phyloP scores from a whole-genome alignment of 2,888 invertebrate species.

The Hypsopygia costalis region DNA sequence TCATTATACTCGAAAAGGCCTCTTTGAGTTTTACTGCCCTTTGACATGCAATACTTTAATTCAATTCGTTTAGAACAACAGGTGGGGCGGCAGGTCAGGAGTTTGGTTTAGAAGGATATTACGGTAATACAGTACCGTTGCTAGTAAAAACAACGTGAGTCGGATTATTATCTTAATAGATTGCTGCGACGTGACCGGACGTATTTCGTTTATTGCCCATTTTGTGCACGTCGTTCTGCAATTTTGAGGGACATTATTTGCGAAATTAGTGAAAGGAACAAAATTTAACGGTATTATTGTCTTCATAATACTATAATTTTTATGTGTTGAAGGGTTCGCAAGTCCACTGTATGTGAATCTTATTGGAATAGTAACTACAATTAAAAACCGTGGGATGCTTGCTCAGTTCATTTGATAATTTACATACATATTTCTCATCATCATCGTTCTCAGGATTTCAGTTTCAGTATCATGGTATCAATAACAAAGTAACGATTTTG shows the following conservation, averaged over 20 bases:
- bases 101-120: conserved; percentile 15
- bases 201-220: conserved; percentile 36
- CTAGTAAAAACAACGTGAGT: conserved; percentile 56
- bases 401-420: no score
- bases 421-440: no score
- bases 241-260: conserved; percentile 25
- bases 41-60: conserved; percentile 73
- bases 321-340: no score
- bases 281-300: no score
- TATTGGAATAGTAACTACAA: no score
- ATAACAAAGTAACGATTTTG: no score
- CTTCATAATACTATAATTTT: no score
- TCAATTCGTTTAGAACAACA: conserved; percentile 60
- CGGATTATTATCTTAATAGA: conserved; percentile 59
- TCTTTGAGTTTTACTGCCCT: conserved; percentile 58
- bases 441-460: no score
- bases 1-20: conserved; percentile 59
- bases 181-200: conserved; percentile 38
- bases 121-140: conserved; percentile 15
- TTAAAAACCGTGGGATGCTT: no score
- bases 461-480: no score
- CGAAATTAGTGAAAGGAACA: no score
- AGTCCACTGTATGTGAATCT: no score
- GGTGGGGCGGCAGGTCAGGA: conserved; percentile 40
- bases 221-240: conserved; percentile 32